Evolutionary conservation across 1,140 invertebrate genomes (phyloP).

Genomic region (Sminthurinus signatus): DNA sequence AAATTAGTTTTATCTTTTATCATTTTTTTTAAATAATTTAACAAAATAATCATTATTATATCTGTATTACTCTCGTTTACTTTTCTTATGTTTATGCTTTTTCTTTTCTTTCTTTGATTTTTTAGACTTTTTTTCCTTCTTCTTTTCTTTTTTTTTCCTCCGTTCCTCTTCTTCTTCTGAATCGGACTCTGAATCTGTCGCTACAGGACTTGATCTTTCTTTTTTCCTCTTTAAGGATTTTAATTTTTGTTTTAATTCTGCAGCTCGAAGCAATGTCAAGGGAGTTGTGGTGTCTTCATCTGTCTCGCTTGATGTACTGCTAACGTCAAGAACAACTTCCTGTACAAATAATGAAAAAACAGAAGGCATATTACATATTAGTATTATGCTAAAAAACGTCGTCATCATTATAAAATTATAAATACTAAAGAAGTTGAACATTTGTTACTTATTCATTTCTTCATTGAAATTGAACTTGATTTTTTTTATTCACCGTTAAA

Average conservation of each 20-base stretch:
- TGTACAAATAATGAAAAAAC: not conserved
- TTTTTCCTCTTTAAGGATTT: conserved; percentile 49
- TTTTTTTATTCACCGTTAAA: too few relatives aligned
- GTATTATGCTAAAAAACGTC: too few relatives aligned
- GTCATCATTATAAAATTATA: too few relatives aligned
- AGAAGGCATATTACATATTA: not conserved
- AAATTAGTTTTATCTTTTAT: too few relatives aligned
- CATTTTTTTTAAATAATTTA: too few relatives aligned
- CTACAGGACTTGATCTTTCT: conserved; percentile 42
- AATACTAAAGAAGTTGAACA: too few relatives aligned
- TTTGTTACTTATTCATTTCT: too few relatives aligned
- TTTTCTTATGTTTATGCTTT: conserved; percentile 7
- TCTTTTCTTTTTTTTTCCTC: conserved; percentile 42
- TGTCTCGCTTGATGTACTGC: conserved; percentile 85
- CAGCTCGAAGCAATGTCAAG: conserved; percentile 66
- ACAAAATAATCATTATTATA: too few relatives aligned
- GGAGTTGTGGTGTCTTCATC: conserved; percentile 70
- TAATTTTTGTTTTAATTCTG: conserved; percentile 62
- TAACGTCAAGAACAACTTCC: conserved; percentile 89
- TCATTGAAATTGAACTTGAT: too few relatives aligned
- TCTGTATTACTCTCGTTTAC: not conserved
- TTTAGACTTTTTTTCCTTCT: conserved; percentile 17
- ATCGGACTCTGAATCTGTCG: conserved; percentile 36
- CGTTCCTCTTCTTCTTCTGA: conserved; percentile 49
- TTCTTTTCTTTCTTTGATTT: conserved; percentile 10